These are phyloP conservation scores for Egretta garzetta DNA, from an alignment of 2,113 vertebrate species.

Conservation along the genomic window DNA sequence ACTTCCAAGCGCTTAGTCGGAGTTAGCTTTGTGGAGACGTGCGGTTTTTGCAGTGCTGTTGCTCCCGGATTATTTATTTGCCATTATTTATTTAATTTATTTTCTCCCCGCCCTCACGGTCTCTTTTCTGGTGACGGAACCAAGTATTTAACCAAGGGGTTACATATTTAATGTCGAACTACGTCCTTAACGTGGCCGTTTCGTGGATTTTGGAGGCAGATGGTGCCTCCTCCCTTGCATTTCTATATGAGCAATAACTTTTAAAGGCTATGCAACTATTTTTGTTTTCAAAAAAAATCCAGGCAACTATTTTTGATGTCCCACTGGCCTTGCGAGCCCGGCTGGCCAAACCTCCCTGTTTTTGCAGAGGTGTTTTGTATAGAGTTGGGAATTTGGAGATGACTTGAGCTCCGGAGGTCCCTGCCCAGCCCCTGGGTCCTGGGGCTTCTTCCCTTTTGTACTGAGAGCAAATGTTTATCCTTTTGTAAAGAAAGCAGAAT, in stretches of 20 bases:
- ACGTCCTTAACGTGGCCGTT: neutral
- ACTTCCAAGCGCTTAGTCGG: neutral
- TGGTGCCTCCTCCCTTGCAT: neutral
- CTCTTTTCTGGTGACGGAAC: neutral
- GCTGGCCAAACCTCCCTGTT: neutral
- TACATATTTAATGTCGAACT: neutral
- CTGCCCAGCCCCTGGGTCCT: neutral
- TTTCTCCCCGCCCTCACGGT: neutral
- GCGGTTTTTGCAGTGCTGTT: neutral
- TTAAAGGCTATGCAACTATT: conserved; percentile 63
- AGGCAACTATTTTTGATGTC: neutral
- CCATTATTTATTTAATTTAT: conserved; percentile 83
- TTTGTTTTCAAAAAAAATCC: neutral
- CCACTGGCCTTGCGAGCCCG: neutral
- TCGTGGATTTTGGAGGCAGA: neutral
- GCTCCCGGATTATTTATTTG: conserved; percentile 74
- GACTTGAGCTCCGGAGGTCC: neutral
- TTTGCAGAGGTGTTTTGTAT: conserved; percentile 24
- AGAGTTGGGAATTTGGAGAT: conserved; percentile 23
- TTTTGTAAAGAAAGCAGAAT: conserved; percentile 68
- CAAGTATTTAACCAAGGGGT: neutral
- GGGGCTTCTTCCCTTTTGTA: conserved; percentile 53
- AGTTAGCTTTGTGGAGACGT: conserved; percentile 23
- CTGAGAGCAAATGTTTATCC: conserved; percentile 64
- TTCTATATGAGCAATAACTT: conserved; percentile 63